Evolutionary conservation across 2,888 invertebrate species (phyloP).

Genomic region (Drosophila phalerata): DNA sequence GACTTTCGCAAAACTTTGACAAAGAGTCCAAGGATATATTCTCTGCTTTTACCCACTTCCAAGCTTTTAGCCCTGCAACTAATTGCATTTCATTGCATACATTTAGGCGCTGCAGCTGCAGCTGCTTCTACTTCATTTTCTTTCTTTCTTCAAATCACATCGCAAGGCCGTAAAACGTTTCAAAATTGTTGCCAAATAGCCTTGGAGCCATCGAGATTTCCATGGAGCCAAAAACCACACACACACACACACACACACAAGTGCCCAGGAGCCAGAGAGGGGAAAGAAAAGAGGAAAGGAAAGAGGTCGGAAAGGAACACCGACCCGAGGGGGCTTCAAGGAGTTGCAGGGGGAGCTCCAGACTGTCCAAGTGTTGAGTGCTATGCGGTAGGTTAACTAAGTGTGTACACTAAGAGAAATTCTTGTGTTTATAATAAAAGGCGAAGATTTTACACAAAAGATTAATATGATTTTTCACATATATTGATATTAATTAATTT

Average conservation of each 20-base stretch:
- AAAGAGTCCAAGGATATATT: constrained; percentile 27
- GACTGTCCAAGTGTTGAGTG: constrained; percentile 71
- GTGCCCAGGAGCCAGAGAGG: too few species aligned
- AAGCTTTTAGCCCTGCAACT: constrained; percentile 54
- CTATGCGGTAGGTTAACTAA: constrained; percentile 46
- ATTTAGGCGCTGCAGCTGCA: constrained; percentile 61
- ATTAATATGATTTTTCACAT: too few species aligned
- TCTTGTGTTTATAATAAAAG: background rate
- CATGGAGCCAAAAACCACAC: constrained; percentile 45
- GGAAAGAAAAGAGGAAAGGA: constrained; percentile 7
- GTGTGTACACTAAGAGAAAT: constrained; percentile 47
- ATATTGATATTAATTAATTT: too few species aligned
- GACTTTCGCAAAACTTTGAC: constrained; percentile 56
- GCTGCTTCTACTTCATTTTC: constrained; percentile 18
- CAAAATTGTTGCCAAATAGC: constrained; percentile 74
- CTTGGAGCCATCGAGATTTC: constrained; percentile 69
- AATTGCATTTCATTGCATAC: constrained; percentile 79
- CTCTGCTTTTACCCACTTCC: background rate
- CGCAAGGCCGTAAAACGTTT: constrained; percentile 73
- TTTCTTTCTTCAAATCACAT: constrained; percentile 58
- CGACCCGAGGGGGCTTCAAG: constrained; percentile 6
- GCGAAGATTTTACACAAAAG: background rate
- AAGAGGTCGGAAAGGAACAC: constrained; percentile 24
- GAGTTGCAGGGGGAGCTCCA: background rate
- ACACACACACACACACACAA: constrained; percentile 48